Conservation (phyloP, 2,113 vertebrate genomes). For the Diadophis punctatus region DNA sequence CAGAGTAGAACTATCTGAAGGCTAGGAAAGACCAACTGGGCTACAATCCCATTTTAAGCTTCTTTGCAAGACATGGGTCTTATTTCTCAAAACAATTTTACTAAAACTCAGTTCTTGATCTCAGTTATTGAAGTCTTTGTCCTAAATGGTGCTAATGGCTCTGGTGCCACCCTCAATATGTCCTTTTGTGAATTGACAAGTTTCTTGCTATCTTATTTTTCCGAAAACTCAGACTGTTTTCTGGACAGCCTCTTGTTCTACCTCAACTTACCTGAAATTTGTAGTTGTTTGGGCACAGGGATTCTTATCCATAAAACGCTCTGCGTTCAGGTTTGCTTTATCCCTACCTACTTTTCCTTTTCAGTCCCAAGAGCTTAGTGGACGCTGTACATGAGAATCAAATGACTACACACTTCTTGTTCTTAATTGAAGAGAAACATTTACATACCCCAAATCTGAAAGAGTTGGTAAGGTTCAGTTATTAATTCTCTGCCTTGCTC, state of each 20-base stretch:
- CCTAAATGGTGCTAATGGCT: neutral
- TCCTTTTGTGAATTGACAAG: neutral
- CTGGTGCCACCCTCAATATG: neutral
- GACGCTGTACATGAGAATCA: neutral
- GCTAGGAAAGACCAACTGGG: neutral
- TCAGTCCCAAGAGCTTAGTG: neutral
- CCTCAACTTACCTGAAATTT: neutral
- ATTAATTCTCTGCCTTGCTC: constrained; percentile 26
- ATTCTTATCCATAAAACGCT: neutral
- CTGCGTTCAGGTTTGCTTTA: neutral
- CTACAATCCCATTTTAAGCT: neutral
- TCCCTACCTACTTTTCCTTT: neutral
- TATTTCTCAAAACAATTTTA: neutral
- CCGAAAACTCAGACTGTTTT: neutral
- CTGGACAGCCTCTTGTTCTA: neutral
- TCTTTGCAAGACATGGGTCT: neutral
- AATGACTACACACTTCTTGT: neutral
- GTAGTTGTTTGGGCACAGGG: neutral
- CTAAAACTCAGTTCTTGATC: neutral
- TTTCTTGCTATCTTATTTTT: neutral
- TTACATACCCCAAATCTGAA: neutral
- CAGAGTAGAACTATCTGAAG: neutral
- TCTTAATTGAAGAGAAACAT: neutral
- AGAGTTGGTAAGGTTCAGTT: constrained; percentile 25
- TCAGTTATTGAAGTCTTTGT: neutral